phyloP scores from a whole-genome alignment of 2,888 invertebrate genomes.

The Eupithecia abbreviata region DNA sequence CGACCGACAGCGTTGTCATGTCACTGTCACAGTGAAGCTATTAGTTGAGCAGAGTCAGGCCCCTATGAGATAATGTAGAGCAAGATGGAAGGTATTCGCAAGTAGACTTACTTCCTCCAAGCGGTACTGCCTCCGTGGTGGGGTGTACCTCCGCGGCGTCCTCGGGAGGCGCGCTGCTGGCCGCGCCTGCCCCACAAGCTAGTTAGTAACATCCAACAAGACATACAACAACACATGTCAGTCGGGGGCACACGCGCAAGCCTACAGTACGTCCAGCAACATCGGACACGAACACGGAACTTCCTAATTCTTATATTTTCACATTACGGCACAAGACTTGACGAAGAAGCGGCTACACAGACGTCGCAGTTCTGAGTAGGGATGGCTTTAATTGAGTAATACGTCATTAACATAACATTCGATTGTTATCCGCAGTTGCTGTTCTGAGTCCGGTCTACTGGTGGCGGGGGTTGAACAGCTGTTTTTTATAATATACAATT shows the following conservation, averaged over 20 bases:
- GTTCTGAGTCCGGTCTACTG: no score
- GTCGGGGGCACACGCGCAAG: background rate
- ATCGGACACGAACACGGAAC: background rate
- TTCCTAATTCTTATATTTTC: no score
- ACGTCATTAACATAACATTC: no score
- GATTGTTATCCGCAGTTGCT: no score
- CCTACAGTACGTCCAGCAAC: background rate
- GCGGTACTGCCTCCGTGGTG: background rate
- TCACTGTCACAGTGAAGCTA: background rate
- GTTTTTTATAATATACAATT: no score
- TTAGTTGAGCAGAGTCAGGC: background rate
- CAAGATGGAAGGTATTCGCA: background rate
- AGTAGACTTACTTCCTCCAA: background rate
- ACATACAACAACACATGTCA: slow-evolving; percentile 22
- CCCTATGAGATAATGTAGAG: background rate
- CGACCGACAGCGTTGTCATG: background rate
- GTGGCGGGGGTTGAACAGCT: no score
- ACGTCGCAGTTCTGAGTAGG: no score
- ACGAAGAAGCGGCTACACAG: no score
- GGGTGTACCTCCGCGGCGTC: background rate
- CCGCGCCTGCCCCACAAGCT: slow-evolving; percentile 6
- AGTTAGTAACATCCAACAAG: slow-evolving; percentile 3
- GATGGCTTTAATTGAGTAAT: no score
- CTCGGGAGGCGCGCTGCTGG: background rate
- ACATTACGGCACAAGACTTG: no score